These are phyloP conservation scores for Dasypus novemcinctus DNA, from an alignment of 2,113 vertebrate species.

Conservation along the genomic window DNA sequence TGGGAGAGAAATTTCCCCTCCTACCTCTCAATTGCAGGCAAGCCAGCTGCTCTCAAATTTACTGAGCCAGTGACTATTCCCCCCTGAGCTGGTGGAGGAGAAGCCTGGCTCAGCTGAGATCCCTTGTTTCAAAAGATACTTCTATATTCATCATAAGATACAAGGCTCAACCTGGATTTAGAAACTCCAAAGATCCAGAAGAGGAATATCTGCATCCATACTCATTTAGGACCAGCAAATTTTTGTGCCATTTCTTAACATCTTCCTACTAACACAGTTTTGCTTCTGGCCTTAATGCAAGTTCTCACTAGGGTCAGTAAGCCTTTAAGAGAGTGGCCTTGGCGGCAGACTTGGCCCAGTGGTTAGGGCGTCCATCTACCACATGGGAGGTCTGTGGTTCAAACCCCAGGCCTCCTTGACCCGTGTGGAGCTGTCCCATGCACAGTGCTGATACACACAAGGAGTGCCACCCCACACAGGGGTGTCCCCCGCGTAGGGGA, in stretches of 20 bases:
- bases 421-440: too few relatives aligned
- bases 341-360: too few relatives aligned
- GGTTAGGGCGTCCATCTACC: too few relatives aligned
- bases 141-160: not conserved
- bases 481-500: too few relatives aligned
- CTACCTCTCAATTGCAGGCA: not conserved
- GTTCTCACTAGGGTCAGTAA: not conserved
- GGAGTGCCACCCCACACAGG: too few relatives aligned
- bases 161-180: not conserved
- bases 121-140: not conserved
- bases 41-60: not conserved
- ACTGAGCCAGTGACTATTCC: not conserved
- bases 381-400: too few relatives aligned
- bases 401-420: too few relatives aligned
- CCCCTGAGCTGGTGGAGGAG: not conserved
- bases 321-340: not conserved
- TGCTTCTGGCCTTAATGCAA: not conserved
- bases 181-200: not conserved
- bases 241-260: not conserved
- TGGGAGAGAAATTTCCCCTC: not conserved
- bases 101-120: not conserved
- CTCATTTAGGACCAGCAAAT: not conserved
- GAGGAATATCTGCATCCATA: not conserved
- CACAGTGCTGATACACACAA: too few relatives aligned
- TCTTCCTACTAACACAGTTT: not conserved